Conservation (phyloP, 1,140 invertebrate species). For the Hypsibius dujardini region DNA sequence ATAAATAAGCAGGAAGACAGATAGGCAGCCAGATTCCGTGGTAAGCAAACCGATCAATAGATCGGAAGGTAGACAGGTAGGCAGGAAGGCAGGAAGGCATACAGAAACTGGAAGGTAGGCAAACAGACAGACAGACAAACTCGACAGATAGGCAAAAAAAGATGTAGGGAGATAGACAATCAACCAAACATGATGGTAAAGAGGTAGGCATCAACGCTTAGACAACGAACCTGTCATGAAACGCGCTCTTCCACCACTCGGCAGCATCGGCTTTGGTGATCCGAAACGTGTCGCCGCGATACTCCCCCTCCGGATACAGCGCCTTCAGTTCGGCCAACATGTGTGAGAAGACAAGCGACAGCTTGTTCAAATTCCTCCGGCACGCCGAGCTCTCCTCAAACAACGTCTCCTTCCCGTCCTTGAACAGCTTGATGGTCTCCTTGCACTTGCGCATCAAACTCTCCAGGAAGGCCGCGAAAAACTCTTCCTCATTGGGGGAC, state of each 20-base stretch:
- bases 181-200: too few relatives aligned
- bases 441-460: conserved; percentile 96
- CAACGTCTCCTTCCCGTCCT: conserved; percentile 95
- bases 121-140: too few relatives aligned
- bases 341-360: conserved; percentile 96
- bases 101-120: too few relatives aligned
- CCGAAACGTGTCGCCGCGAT: conserved; percentile 86
- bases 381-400: conserved; percentile 92
- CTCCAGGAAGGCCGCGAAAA: conserved; percentile 93
- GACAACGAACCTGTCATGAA: conserved; percentile 69
- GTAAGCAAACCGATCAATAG: too few relatives aligned
- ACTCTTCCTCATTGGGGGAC: conserved; percentile 56
- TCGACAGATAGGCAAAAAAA: too few relatives aligned
- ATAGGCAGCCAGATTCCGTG: too few relatives aligned
- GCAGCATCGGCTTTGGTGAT: conserved; percentile 98
- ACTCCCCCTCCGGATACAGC: conserved; percentile 81
- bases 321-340: conserved; percentile 98
- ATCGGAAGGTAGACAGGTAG: too few relatives aligned
- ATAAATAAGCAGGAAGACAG: too few relatives aligned
- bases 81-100: too few relatives aligned
- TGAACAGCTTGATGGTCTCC: conserved; percentile 92
- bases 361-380: conserved; percentile 83
- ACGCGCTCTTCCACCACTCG: conserved; percentile 90
- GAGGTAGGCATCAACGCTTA: too few relatives aligned
- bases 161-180: too few relatives aligned